Base-by-base conservation (phyloP, 2,113 vertebrate species). In the Irena cyanogastra region DNA sequence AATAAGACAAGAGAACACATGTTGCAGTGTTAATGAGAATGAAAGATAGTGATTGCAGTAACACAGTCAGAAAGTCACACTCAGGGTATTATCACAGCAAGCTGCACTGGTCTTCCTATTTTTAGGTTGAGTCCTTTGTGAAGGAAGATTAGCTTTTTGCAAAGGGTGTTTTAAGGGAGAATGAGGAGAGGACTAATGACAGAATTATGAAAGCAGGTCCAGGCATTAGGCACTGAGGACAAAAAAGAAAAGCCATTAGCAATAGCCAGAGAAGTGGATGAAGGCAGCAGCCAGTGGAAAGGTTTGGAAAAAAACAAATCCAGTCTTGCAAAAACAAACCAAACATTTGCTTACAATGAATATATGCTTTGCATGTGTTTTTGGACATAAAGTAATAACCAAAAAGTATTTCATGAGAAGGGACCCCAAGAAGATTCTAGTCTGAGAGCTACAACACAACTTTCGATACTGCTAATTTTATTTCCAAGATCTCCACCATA, bases 1-100 rank as follows among this genome's bases (percentile, higher is more conserved):
- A 94, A 60, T 71, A 84, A 87, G 35, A 59, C 42, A 81, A 66
- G 37, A 74, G 41, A 42, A 79, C 41, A 30, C 49, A 16, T 75
- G 33, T 82, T 87, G 79, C 53, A 87, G 69, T 37, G 74, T 79
- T 95, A 95, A 94, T 76, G 70, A 72, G 78, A 94, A 69, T 33
- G 69, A 91, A 78, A 89, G 77, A 21, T 17, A 82, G 57, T 2
- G 4, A 53, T 89, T 79, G 69, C 16, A 72, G 42, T 65, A 87
- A 49, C 49, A 39, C 3, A 87, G 87, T 64, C 35, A 83, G 72
- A 87, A 87, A 91, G 69, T 87, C 87, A 87, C 61, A 76, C 64
- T 89, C 60, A 31, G 31, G 82, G 18, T 84, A 87, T 93, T 95
- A 82, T 66, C 75, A 61, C 66, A 85, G 82, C 31, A 24, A 83